Evolutionary conservation across 1,140 invertebrate genomes (phyloP).

Genomic region (Pachyrhynchus sulphureomaculatus): DNA sequence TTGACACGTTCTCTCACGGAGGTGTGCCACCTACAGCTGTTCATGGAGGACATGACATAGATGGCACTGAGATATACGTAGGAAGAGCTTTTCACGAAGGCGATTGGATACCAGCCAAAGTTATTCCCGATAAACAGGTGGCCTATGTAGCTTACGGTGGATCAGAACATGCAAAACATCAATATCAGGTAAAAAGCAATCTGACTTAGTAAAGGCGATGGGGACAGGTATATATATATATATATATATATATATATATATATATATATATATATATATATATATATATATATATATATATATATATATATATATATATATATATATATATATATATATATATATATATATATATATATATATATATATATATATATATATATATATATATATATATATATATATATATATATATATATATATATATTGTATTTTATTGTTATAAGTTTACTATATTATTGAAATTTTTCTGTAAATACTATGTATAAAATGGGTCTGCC

Average conservation of each 20-base stretch:
- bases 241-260: too few species aligned
- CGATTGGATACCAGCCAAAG: conserved; percentile 76
- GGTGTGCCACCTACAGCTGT: conserved; percentile 57
- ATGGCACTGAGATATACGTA: conserved; percentile 71
- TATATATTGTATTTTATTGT: not conserved
- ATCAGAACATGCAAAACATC: conserved; percentile 60
- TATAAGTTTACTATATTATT: too few species aligned
- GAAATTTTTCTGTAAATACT: too few species aligned
- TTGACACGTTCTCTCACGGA: conserved; percentile 35
- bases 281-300: too few species aligned
- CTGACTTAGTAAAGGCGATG: too few species aligned
- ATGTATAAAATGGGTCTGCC: too few species aligned
- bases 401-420: not conserved
- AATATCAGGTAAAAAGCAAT: conserved; percentile 63
- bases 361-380: too few species aligned
- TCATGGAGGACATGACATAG: conserved; percentile 67
- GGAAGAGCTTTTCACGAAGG: conserved; percentile 72
- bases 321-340: too few species aligned
- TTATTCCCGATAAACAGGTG: conserved; percentile 64
- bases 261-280: too few species aligned
- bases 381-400: not conserved
- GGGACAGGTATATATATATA: too few species aligned
- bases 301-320: too few species aligned
- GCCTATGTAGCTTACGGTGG: conserved; percentile 66
- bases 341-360: too few species aligned